A percentile compares a stretch with the other conserved stretches of the same genome.
Evolutionary conservation across 2,797 vertebrate species (phyloP).

Genomic region (Euphonia xanthogaster): DNA sequence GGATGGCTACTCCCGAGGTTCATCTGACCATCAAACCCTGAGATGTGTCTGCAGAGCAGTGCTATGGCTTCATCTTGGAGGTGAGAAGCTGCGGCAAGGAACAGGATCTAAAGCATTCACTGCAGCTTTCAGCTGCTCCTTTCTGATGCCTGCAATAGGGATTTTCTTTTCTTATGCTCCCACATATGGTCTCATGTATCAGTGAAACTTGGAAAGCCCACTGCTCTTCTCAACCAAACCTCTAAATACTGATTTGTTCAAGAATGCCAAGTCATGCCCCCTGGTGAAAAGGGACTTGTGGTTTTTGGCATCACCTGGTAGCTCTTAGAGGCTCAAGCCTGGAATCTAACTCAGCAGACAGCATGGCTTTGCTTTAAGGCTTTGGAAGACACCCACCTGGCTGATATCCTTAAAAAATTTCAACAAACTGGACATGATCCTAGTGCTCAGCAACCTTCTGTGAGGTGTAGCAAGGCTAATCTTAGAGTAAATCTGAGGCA

Average conservation of each 20-base stretch:
- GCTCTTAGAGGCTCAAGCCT: background rate
- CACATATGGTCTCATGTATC: background rate
- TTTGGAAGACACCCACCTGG: background rate
- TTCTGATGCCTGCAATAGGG: background rate
- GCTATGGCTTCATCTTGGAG: background rate
- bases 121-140: background rate
- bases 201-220: background rate
- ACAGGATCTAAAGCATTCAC: background rate
- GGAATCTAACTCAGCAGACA: background rate
- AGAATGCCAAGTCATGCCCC: background rate
- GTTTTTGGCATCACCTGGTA: background rate
- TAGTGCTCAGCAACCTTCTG: background rate
- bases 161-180: background rate
- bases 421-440: background rate
- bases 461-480: background rate
- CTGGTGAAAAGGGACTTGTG: background rate
- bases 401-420: background rate
- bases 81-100: background rate
- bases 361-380: background rate
- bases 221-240: background rate
- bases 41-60: background rate
- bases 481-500: background rate
- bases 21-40: rapidly evolving
- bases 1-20: rapidly evolving
- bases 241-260: background rate